Evolutionary conservation across 2,888 invertebrate species (phyloP).

Genomic region (Cheilosia vulpina): DNA sequence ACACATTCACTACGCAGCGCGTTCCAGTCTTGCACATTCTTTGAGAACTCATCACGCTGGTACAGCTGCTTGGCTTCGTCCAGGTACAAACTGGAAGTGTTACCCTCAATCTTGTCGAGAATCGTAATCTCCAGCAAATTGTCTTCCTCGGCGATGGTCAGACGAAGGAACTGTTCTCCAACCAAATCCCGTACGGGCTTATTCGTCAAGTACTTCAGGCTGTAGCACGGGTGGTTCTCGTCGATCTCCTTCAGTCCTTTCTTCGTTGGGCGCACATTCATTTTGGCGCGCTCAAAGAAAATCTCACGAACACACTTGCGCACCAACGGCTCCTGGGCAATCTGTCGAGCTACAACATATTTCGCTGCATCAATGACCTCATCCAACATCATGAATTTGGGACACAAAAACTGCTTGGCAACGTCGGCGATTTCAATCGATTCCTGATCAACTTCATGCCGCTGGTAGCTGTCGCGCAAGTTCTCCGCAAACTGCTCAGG

Average conservation of each 20-base stretch:
- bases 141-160: constrained; percentile 92
- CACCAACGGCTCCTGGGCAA: constrained; percentile 95
- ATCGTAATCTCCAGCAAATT: constrained; percentile 90
- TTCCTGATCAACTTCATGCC: constrained; percentile 97
- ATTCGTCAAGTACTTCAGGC: constrained; percentile 94
- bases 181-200: constrained; percentile 95
- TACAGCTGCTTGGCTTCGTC: constrained; percentile 92
- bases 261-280: constrained; percentile 93
- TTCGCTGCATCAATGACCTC: constrained; percentile 95
- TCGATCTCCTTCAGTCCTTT: constrained; percentile 97
- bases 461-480: constrained; percentile 96
- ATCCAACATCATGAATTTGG: constrained; percentile 88
- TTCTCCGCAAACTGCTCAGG: constrained; percentile 99
- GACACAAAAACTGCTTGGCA: constrained; percentile 90
- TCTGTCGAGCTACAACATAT: constrained; percentile 97
- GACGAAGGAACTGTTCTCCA: constrained; percentile 95
- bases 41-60: constrained; percentile 94
- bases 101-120: constrained; percentile 91
- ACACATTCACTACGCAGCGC: constrained; percentile 93
- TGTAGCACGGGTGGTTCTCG: constrained; percentile 94
- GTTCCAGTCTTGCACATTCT: constrained; percentile 98
- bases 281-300: constrained; percentile 93
- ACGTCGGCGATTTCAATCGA: constrained; percentile 92
- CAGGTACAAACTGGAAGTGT: constrained; percentile 90
- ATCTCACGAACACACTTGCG: constrained; percentile 93